These are phyloP conservation scores for Odontamblyopus rebecca DNA, from an alignment of 2,797 vertebrate species.

Conservation along the genomic window DNA sequence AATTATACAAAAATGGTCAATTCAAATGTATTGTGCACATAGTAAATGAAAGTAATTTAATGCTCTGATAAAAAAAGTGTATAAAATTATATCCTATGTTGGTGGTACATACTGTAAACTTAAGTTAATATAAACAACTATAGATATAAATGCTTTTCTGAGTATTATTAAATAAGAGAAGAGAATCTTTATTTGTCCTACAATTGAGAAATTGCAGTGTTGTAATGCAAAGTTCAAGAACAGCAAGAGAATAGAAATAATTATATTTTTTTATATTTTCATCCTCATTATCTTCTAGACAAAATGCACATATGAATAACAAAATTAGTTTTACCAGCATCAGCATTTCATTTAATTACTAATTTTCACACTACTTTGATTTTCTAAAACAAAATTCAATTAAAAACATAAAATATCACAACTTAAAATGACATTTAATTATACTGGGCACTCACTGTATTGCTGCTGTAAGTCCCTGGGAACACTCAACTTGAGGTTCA, in stretches of 20 bases:
- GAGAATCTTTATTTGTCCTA: too few relatives aligned
- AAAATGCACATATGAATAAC: too few relatives aligned
- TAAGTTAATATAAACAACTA: conserved; percentile 75
- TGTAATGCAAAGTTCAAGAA: too few relatives aligned
- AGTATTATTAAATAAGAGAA: neutral
- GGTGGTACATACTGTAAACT: conserved; percentile 76
- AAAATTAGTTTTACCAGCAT: too few relatives aligned
- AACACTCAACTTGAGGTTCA: neutral
- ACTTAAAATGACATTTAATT: too few relatives aligned
- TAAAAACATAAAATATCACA: neutral
- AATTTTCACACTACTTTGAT: neutral
- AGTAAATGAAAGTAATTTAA: conserved; percentile 37
- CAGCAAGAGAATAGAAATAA: too few relatives aligned
- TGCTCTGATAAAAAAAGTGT: conserved; percentile 53
- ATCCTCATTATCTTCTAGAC: neutral
- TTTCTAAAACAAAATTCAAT: neutral
- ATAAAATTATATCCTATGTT: conserved; percentile 48
- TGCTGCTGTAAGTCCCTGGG: too few relatives aligned
- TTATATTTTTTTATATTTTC: too few relatives aligned
- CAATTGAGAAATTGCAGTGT: too few relatives aligned
- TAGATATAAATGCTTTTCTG: conserved; percentile 37
- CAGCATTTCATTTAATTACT: neutral
- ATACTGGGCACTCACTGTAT: too few relatives aligned
- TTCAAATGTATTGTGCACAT: conserved; percentile 15
- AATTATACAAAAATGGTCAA: neutral